Evolutionary conservation across 2,113 vertebrate species (phyloP).

Genomic region (Xiphophorus couchianus): DNA sequence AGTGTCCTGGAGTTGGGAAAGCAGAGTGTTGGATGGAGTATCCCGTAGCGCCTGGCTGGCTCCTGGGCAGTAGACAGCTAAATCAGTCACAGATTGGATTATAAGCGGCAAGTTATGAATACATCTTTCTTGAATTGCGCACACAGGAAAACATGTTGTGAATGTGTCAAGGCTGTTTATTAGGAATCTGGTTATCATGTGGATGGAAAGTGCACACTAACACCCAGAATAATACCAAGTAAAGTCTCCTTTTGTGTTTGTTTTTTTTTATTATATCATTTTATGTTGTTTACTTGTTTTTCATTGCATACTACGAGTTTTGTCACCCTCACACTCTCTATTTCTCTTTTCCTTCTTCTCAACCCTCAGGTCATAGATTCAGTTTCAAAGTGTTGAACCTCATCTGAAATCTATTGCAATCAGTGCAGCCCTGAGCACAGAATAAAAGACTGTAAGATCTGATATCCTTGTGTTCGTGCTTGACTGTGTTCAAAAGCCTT

Average conservation of each 20-base stretch:
- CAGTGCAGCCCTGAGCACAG: conserved; percentile 76
- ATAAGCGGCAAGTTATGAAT: conserved; percentile 62
- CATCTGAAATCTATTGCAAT: conserved; percentile 88
- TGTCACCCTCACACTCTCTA: conserved; percentile 20
- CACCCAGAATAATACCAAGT: conserved; percentile 81
- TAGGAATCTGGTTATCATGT: conserved; percentile 38
- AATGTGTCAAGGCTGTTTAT: conserved; percentile 48
- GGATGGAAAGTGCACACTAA: conserved; percentile 48
- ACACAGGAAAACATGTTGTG: conserved; percentile 44
- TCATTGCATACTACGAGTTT: neutral
- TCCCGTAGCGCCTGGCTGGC: conserved; percentile 84
- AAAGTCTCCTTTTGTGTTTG: conserved; percentile 60
- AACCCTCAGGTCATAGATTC: conserved; percentile 82
- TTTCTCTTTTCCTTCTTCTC: conserved; percentile 69
- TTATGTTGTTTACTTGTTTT: conserved; percentile 54
- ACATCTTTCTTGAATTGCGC: conserved; percentile 69
- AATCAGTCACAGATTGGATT: conserved; percentile 92
- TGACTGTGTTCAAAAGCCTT: conserved; percentile 45
- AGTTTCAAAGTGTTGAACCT: conserved; percentile 88
- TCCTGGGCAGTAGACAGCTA: conserved; percentile 87
- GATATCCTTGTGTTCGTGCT: conserved; percentile 36
- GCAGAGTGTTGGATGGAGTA: conserved; percentile 82
- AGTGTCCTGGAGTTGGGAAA: conserved; percentile 62
- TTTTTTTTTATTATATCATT: conserved; percentile 60
- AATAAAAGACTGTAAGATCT: conserved; percentile 69